These are phyloP conservation scores for Hyposmocoma kahamanoa DNA, from an alignment of 1,140 invertebrate genomes.

Conservation along the genomic window DNA sequence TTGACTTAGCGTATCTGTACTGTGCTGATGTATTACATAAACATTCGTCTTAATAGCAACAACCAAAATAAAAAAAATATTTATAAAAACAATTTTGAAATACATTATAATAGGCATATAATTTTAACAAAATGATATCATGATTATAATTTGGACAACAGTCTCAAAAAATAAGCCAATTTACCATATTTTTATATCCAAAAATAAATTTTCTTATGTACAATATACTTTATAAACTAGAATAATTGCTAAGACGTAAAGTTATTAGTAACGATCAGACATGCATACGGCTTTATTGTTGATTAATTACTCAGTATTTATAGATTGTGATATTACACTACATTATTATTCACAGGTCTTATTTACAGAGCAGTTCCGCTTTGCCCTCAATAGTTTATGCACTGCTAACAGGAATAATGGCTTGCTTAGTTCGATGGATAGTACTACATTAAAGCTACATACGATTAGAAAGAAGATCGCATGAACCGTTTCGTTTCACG, in stretches of 20 bases:
- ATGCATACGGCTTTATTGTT: no score
- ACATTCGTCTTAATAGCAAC: conserved; percentile 44
- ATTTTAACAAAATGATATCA: conserved; percentile 46
- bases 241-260: conserved; percentile 9
- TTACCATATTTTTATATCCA: conserved; percentile 49
- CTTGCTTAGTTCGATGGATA: no score
- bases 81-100: conserved; percentile 63
- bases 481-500: no score
- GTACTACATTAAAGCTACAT: no score
- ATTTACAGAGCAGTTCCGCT: no score
- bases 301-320: no score
- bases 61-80: conserved; percentile 52
- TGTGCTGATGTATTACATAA: conserved; percentile 34
- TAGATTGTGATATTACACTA: no score
- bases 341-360: no score
- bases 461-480: no score
- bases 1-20: conserved; percentile 55
- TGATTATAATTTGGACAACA: conserved; percentile 59
- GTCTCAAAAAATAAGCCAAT: conserved; percentile 63
- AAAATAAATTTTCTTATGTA: conserved; percentile 65
- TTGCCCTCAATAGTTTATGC: no score
- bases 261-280: no score
- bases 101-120: conserved; percentile 27
- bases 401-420: no score
- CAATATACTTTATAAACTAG: conserved; percentile 16